A percentile compares a stretch with the other conserved stretches of the same genome.
Evolutionary conservation across 2,888 invertebrate genomes (phyloP).

Genomic region (Hemithea aestivaria): DNA sequence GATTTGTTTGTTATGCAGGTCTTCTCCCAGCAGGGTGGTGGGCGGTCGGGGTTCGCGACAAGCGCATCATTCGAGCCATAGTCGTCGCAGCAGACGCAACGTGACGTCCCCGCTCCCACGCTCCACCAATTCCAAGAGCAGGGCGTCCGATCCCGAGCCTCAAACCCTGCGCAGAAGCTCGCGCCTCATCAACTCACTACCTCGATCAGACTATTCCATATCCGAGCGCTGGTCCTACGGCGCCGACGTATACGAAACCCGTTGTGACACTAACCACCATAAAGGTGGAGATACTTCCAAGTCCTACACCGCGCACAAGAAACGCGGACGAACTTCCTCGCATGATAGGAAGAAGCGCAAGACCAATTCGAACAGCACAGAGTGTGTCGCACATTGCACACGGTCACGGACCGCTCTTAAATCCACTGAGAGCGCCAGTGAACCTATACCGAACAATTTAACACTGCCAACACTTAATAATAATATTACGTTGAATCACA

Average conservation of each 20-base stretch:
- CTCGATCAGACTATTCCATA: conserved; percentile 76
- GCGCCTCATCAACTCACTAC: conserved; percentile 71
- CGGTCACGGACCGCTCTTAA: conserved; percentile 73
- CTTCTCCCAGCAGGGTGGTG: conserved; percentile 79
- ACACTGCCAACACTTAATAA: conserved; percentile 44
- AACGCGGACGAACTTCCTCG: conserved; percentile 63
- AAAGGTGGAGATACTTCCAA: conserved; percentile 60
- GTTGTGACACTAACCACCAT: conserved; percentile 58
- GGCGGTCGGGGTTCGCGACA: conserved; percentile 77
- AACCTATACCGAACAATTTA: conserved; percentile 46
- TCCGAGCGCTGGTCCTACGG: conserved; percentile 80
- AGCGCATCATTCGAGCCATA: conserved; percentile 67
- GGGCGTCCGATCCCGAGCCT: conserved; percentile 61
- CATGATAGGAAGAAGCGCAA: conserved; percentile 69
- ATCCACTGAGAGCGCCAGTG: conserved; percentile 66
- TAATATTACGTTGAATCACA: conserved; percentile 41
- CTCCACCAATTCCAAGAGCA: conserved; percentile 52
- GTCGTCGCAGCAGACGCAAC: conserved; percentile 62
- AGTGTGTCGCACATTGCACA: conserved; percentile 71
- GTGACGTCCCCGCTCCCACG: conserved; percentile 64
- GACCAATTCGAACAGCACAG: conserved; percentile 47
- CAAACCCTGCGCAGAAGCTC: conserved; percentile 64
- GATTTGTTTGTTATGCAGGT: conserved; percentile 46
- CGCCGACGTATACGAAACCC: conserved; percentile 74
- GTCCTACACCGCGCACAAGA: conserved; percentile 43